Conservation (phyloP, 1,140 invertebrate genomes). For the Drosophila leontia region DNA sequence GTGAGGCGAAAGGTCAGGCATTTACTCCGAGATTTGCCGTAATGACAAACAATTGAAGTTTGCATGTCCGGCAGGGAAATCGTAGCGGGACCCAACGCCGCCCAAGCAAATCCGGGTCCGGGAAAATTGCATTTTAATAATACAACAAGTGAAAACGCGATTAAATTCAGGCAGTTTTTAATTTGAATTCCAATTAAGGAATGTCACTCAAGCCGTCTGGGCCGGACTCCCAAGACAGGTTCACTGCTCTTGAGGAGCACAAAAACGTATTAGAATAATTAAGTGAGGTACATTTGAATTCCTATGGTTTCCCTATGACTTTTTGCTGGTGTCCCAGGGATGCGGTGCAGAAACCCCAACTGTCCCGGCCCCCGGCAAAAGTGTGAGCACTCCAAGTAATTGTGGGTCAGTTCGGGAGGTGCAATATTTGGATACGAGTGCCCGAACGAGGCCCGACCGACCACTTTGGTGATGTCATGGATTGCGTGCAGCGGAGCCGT, state of each 20-base stretch:
- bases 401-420: constrained; percentile 28
- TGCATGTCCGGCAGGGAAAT: constrained; percentile 47
- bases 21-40: constrained; percentile 34
- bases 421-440: constrained; percentile 34
- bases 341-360: not conserved
- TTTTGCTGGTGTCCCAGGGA: constrained; percentile 6
- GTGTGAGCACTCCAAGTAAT: constrained; percentile 42
- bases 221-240: constrained; percentile 14
- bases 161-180: constrained; percentile 39
- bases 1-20: constrained; percentile 35
- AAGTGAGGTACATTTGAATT: constrained; percentile 32
- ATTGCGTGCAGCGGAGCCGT: constrained; percentile 78
- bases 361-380: not conserved
- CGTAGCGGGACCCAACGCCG: constrained; percentile 8
- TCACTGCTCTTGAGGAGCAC: constrained; percentile 33
- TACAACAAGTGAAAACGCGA: constrained; percentile 41
- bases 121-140: constrained; percentile 61
- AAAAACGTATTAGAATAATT: constrained; percentile 39
- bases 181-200: constrained; percentile 58
- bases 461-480: constrained; percentile 74
- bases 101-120: constrained; percentile 8
- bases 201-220: constrained; percentile 48
- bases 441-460: constrained; percentile 14
- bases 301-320: constrained; percentile 11
- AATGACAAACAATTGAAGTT: constrained; percentile 60